These are phyloP conservation scores for Galagoides demidoff DNA, from an alignment of 2,797 vertebrate genomes.

Conservation along the genomic window DNA sequence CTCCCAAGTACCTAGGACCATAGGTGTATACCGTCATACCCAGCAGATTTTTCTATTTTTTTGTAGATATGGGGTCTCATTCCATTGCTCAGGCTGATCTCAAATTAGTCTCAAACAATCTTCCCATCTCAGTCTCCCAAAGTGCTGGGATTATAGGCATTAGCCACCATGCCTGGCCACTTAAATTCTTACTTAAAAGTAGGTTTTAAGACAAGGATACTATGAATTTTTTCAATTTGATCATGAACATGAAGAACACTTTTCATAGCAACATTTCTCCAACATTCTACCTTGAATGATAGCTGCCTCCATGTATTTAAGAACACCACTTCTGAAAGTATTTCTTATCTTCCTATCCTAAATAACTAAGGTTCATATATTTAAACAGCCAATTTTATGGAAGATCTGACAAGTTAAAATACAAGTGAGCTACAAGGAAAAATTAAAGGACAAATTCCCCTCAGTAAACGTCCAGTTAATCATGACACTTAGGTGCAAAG, in stretches of 20 bases:
- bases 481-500: background rate
- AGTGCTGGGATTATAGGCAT: background rate
- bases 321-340: background rate
- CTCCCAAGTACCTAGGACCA: background rate
- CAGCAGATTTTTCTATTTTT: background rate
- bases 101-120: background rate
- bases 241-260: background rate
- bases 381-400: background rate
- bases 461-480: background rate
- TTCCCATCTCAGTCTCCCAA: background rate
- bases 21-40: background rate
- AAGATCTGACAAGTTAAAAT: background rate
- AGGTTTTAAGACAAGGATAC: background rate
- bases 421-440: background rate
- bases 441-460: background rate
- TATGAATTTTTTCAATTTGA: accelerated
- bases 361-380: background rate
- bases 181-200: background rate
- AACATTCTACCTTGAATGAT: too few species aligned
- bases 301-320: background rate
- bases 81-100: background rate
- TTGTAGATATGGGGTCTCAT: background rate
- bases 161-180: background rate
- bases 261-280: too few species aligned
- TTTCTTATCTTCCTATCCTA: background rate